phyloP scores from a whole-genome alignment of 1,140 invertebrate species.

The Branchinecta lindahli region DNA sequence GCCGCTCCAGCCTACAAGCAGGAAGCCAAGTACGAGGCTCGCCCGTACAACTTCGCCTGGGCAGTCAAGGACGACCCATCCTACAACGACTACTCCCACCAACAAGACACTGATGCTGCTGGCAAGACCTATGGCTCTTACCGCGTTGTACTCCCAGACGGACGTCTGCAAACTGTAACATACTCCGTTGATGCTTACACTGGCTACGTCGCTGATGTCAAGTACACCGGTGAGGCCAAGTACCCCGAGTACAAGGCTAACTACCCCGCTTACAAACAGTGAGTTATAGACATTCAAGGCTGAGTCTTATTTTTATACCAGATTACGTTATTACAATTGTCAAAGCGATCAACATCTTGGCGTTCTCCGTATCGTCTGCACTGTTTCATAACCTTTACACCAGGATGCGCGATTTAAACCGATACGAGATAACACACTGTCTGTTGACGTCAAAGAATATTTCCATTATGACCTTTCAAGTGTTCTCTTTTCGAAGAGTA shows the following conservation, averaged over 20 bases:
- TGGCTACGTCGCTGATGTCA: neutral
- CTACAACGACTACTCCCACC: neutral
- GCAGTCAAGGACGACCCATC: neutral
- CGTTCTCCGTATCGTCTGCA: no score
- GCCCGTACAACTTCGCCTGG: neutral
- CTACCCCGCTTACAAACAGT: neutral
- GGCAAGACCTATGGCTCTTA: neutral
- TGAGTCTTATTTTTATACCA: no score
- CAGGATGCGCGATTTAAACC: no score
- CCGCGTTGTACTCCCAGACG: neutral
- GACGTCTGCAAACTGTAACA: neutral
- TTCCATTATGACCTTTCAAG: no score
- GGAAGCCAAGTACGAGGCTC: neutral
- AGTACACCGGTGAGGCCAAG: neutral
- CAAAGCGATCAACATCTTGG: no score
- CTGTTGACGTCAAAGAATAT: no score
- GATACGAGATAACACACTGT: no score
- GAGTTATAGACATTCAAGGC: no score
- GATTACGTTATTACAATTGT: no score
- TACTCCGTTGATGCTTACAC: neutral
- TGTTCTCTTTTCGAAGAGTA: no score
- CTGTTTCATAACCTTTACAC: no score
- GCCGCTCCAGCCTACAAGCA: neutral
- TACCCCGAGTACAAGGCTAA: neutral
- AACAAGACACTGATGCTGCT: neutral